These are phyloP conservation scores for Platerodrilus igneus DNA, from an alignment of 2,888 invertebrate genomes.

Conservation along the genomic window DNA sequence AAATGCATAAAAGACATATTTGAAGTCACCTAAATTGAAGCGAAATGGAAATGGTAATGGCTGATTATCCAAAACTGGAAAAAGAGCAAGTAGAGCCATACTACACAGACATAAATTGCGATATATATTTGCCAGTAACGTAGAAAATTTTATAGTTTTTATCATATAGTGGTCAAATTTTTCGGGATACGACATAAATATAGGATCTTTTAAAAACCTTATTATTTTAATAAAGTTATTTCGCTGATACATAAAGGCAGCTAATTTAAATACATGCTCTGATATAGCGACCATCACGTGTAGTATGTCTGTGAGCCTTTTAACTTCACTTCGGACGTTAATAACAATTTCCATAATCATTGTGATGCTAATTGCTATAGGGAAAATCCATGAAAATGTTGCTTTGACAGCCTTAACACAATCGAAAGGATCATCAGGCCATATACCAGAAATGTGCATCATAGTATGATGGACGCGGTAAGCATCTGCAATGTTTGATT, in stretches of 20 bases:
- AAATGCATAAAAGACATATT: conserved; percentile 15
- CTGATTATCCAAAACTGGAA: conserved; percentile 15
- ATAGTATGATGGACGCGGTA: conserved; percentile 11
- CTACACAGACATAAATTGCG: conserved; percentile 7
- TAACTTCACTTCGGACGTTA: conserved; percentile 13
- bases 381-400: conserved; percentile 4
- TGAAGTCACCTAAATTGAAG: conserved; percentile 16
- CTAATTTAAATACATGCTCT: conserved; percentile 10
- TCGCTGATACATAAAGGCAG: conserved; percentile 8
- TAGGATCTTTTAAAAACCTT: conserved; percentile 11
- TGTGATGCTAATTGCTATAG: conserved; percentile 1
- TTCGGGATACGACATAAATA: conserved; percentile 16
- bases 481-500: conserved; percentile 6
- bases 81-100: conserved; percentile 9
- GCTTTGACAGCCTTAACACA: conserved; percentile 4
- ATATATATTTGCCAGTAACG: conserved; percentile 13
- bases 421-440: conserved; percentile 11
- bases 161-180: conserved; percentile 15
- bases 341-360: conserved; percentile 12
- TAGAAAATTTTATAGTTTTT: conserved; percentile 13
- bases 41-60: conserved; percentile 23
- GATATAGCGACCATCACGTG: conserved; percentile 18
- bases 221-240: conserved; percentile 10
- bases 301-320: conserved; percentile 17
- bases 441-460: conserved; percentile 12